Base-by-base conservation (phyloP, 2,888 invertebrate species). In the Brachylomia viminalis region DNA sequence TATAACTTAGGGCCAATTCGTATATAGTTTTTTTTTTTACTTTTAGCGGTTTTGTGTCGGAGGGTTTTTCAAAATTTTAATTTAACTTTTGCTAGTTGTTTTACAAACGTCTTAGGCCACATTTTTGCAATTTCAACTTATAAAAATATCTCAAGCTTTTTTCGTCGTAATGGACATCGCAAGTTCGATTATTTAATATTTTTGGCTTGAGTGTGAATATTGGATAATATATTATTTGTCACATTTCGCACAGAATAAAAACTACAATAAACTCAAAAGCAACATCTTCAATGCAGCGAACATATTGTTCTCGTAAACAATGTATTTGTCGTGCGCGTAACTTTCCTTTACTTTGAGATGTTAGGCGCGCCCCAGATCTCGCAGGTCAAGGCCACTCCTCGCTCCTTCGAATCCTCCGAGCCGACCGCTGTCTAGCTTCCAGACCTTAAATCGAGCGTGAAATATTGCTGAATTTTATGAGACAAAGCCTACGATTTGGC, bases 401-500 rank as follows among this genome's bases (percentile, higher is more conserved):
- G 66, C 33, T 71, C 23, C 59, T 56, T 17, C 65, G 86, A 87
- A 87, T 66, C 15, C 66, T 30, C 38, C 61, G 87, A 88, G 87
- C 45, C 64, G 42, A 49, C 49, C 74, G 72, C 68, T 75, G 70
- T 68, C 80, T 62, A 86, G 65, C 59, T 72, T 74, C 77, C 84
- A 82, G 80, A 78, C 75, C 84, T 78, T 87, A 86, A 89, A 89
- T 90, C 81, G 90, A 86, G 86, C 89, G 87, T 83, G 83, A 88
- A 90, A 89, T 89, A 90, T 85, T 79, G 72, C 66, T 72, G 80
- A 79, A 68, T 77, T 84, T 81, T 83, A 81, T 62, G 77, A 75
- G 75, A 67, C 81, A 85, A 89, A 85, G 83, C 64, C 61, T 72
- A 23, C 42, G 56, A 54, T 77, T 82, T 62, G 49, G 27, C 11